These are phyloP conservation scores for Orchesella cincta DNA, from an alignment of 1,140 invertebrate species.

Conservation along the genomic window DNA sequence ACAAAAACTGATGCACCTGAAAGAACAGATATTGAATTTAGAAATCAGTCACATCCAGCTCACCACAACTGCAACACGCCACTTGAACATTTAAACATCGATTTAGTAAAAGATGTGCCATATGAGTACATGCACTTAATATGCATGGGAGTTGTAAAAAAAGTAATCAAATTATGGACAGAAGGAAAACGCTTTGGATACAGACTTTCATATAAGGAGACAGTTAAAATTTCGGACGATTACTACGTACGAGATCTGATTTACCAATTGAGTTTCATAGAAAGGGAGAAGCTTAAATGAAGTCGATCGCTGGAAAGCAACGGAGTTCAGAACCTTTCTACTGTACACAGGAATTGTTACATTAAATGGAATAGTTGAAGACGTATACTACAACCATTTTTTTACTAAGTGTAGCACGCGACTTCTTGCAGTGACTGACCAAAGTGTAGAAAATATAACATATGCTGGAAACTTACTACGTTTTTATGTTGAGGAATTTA, in stretches of 20 bases:
- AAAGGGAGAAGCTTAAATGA: constrained; percentile 28
- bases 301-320: constrained; percentile 35
- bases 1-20: constrained; percentile 18
- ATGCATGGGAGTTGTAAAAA: constrained; percentile 42
- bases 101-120: constrained; percentile 44
- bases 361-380: constrained; percentile 9
- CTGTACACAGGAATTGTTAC: constrained; percentile 39
- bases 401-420: constrained; percentile 38
- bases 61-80: constrained; percentile 33
- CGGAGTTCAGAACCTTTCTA: constrained; percentile 31
- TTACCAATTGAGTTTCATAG: constrained; percentile 35
- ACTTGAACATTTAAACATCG: constrained; percentile 26
- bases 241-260: not conserved
- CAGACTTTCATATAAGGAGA: not conserved
- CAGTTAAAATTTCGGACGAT: constrained; percentile 14
- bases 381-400: constrained; percentile 16
- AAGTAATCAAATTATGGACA: constrained; percentile 25
- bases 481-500: not conserved
- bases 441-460: not conserved
- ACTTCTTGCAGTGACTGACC: constrained; percentile 27
- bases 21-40: constrained; percentile 50
- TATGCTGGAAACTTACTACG: not conserved
- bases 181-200: not conserved
- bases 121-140: constrained; percentile 43
- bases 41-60: constrained; percentile 41